Conservation (phyloP, 1,140 invertebrate genomes). For the Leptinotarsa texana region DNA sequence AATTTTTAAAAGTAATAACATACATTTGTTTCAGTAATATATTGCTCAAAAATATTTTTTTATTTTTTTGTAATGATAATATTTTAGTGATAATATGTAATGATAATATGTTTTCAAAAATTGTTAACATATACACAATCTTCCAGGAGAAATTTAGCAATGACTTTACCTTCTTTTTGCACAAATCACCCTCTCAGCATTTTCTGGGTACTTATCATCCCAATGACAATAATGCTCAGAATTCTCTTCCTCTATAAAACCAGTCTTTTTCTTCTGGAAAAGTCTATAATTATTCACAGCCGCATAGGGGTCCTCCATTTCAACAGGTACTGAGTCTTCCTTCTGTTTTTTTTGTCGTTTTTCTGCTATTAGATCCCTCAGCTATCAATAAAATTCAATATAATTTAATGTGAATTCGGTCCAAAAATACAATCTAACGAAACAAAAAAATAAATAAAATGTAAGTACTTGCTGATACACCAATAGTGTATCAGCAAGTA, state of each 20-base stretch:
- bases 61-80: too few relatives aligned
- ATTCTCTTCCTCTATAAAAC: conserved; percentile 18
- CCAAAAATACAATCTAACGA: too few relatives aligned
- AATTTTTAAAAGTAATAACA: too few relatives aligned
- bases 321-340: neutral
- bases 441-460: too few relatives aligned
- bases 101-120: neutral
- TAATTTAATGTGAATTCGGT: too few relatives aligned
- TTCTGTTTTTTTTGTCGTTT: too few relatives aligned
- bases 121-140: too few relatives aligned
- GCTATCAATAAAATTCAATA: too few relatives aligned
- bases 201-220: conserved; percentile 26
- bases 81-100: too few relatives aligned
- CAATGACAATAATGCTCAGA: conserved; percentile 22
- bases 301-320: conserved; percentile 17
- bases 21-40: neutral
- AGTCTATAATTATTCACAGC: conserved; percentile 18
- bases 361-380: too few relatives aligned
- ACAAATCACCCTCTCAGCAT: conserved; percentile 14
- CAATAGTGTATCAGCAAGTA: too few relatives aligned
- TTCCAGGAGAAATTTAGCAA: neutral
- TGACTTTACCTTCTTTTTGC: conserved; percentile 14
- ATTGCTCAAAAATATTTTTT: neutral
- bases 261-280: conserved; percentile 14
- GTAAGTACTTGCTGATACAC: too few relatives aligned